Percentiles rank a stretch among this genome's conserved stretches.
phyloP scores from a whole-genome alignment of 2,888 invertebrate genomes.

The Apodemia hepburni region DNA sequence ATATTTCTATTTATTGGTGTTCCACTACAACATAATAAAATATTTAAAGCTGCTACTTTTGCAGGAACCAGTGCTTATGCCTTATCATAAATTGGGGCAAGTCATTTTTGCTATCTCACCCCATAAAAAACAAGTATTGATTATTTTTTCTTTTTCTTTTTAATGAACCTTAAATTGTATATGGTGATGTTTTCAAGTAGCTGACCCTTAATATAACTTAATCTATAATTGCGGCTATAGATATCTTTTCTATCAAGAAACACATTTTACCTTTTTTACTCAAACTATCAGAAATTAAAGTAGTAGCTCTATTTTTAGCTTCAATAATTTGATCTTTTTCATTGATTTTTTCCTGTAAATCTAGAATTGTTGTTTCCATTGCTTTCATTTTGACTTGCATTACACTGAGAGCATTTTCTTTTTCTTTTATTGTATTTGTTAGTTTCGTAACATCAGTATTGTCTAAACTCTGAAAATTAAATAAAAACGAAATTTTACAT shows the following conservation, averaged over 20 bases:
- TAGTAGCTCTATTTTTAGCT: constrained; percentile 88
- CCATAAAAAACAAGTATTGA: too few relatives aligned
- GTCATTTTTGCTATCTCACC: too few relatives aligned
- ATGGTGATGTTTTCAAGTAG: too few relatives aligned
- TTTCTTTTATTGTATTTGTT: constrained; percentile 82
- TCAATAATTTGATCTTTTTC: constrained; percentile 92
- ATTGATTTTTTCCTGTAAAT: constrained; percentile 89
- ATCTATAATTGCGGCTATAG: too few relatives aligned
- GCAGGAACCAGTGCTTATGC: too few relatives aligned
- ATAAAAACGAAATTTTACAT: not conserved
- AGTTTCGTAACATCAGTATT: constrained; percentile 76
- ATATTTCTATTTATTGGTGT: too few relatives aligned
- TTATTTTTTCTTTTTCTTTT: too few relatives aligned
- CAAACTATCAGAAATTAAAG: constrained; percentile 87
- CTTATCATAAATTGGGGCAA: too few relatives aligned
- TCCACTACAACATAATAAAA: too few relatives aligned
- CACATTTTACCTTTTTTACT: constrained; percentile 77
- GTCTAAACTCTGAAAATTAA: constrained; percentile 42
- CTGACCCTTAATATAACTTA: too few relatives aligned
- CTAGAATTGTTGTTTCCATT: constrained; percentile 87
- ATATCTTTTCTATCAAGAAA: not conserved
- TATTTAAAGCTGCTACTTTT: too few relatives aligned
- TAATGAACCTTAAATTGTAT: too few relatives aligned
- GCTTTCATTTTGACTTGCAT: constrained; percentile 76
- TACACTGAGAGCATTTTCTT: constrained; percentile 62